Conservation (phyloP, 1,140 invertebrate species). For the Agrilus planipennis region DNA sequence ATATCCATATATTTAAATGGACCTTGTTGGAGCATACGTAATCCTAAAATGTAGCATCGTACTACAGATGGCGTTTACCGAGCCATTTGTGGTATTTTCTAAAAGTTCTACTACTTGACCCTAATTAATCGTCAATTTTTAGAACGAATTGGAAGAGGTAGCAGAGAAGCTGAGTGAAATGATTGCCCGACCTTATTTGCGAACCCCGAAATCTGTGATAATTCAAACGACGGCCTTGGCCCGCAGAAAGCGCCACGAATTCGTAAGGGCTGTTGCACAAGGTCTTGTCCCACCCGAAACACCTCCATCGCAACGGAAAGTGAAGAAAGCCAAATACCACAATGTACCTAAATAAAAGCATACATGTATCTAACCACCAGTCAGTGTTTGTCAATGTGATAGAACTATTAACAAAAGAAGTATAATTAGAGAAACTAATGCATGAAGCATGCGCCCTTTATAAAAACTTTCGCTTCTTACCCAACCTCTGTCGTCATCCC, state of each 20-base stretch:
- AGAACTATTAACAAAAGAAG: too few relatives aligned
- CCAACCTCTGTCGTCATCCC: constrained; percentile 2
- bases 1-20: too few relatives aligned
- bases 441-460: too few relatives aligned
- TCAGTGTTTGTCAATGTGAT: too few relatives aligned
- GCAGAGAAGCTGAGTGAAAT: constrained; percentile 55
- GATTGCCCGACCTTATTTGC: constrained; percentile 51
- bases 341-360: constrained; percentile 28
- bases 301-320: constrained; percentile 41
- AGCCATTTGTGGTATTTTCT: too few relatives aligned
- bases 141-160: constrained; percentile 57
- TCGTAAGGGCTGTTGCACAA: constrained; percentile 51
- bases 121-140: constrained; percentile 17
- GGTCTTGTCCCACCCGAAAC: constrained; percentile 56
- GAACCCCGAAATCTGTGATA: constrained; percentile 49
- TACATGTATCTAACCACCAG: too few relatives aligned
- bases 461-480: too few relatives aligned
- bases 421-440: too few relatives aligned
- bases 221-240: constrained; percentile 47
- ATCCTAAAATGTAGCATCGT: too few relatives aligned
- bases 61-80: too few relatives aligned
- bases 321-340: constrained; percentile 33
- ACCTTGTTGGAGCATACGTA: too few relatives aligned
- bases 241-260: constrained; percentile 50
- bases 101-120: background rate